Conservation (phyloP, 2,888 invertebrate species). For the Sinhomidia bicolor region DNA sequence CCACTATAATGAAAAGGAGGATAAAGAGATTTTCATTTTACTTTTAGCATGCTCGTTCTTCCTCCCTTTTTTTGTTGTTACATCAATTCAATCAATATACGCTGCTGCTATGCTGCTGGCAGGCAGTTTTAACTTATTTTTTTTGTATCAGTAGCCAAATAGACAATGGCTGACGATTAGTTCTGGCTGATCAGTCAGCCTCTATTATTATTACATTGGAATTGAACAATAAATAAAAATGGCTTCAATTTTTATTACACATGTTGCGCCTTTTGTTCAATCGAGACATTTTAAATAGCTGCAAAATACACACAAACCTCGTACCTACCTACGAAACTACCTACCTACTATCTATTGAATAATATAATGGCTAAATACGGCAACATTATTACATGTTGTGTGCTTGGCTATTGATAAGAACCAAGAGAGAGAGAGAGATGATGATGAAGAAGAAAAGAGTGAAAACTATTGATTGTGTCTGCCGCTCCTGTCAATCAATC, state of each 20-base stretch:
- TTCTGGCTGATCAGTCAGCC: slow-evolving; percentile 23
- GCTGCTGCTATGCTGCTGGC: not conserved
- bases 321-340: no score
- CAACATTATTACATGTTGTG: not conserved
- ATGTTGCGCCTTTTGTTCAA: slow-evolving; percentile 12
- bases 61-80: not conserved
- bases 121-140: not conserved
- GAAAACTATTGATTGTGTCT: slow-evolving; percentile 16
- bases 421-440: no score
- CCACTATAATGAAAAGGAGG: not conserved
- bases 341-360: not conserved
- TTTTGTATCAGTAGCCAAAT: no score
- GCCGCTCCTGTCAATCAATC: slow-evolving; percentile 40
- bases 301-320: no score
- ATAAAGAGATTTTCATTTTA: not conserved
- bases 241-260: slow-evolving; percentile 15
- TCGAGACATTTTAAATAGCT: no score
- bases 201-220: not conserved
- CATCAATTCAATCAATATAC: not conserved
- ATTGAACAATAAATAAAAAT: not conserved
- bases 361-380: no score
- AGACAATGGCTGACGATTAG: slow-evolving; percentile 27
- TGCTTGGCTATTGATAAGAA: not conserved
- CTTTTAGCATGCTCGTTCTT: not conserved
- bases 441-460: slow-evolving; percentile 18